These are phyloP conservation scores for Scaptomyza polygonia DNA, from an alignment of 2,888 invertebrate genomes.

Conservation along the genomic window DNA sequence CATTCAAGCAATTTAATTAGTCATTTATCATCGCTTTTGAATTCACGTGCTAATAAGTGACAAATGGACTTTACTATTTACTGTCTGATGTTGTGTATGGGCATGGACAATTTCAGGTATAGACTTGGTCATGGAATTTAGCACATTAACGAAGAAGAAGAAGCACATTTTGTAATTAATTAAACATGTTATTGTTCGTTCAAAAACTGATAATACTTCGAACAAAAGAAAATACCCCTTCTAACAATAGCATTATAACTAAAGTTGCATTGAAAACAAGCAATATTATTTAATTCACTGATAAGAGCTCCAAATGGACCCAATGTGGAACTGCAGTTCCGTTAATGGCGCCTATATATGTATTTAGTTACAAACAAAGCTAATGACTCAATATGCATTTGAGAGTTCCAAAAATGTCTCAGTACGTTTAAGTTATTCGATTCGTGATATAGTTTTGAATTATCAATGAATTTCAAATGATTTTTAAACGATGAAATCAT, in stretches of 20 bases:
- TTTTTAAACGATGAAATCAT: background rate
- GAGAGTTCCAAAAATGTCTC: background rate
- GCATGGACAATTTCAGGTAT: constrained; percentile 9
- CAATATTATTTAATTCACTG: constrained; percentile 39
- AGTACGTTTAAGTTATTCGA: constrained; percentile 1
- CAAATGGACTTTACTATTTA: constrained; percentile 13
- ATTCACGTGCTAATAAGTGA: constrained; percentile 40
- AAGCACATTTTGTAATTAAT: constrained; percentile 46
- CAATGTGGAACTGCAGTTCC: background rate
- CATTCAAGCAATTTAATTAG: background rate
- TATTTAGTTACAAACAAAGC: background rate
- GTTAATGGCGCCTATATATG: constrained; percentile 1
- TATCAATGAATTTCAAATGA: background rate
- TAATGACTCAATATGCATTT: constrained; percentile 8
- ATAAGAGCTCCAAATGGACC: constrained; percentile 54
- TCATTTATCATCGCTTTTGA: background rate
- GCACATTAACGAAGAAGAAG: background rate
- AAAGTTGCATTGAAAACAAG: constrained; percentile 29
- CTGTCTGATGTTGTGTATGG: constrained; percentile 8
- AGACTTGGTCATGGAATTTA: constrained; percentile 6
- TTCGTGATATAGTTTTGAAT: background rate
- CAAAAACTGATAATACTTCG: background rate
- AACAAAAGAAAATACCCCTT: constrained; percentile 16
- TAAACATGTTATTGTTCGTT: constrained; percentile 32
- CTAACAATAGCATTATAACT: background rate